Conservation (phyloP, 2,113 vertebrate genomes). For the Proteles cristata region DNA sequence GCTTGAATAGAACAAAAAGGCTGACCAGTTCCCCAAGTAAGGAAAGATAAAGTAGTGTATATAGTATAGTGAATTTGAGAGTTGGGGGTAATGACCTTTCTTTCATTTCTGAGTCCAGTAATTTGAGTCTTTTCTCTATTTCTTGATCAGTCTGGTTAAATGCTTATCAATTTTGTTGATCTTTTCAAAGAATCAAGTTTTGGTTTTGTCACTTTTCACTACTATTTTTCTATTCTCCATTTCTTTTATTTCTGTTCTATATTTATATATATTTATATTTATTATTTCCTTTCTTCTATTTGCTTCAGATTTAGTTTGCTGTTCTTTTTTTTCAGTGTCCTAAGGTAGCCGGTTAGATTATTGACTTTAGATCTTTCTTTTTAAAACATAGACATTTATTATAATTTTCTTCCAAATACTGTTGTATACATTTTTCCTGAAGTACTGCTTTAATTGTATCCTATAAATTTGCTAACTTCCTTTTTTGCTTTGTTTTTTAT, state of each 20-base stretch:
- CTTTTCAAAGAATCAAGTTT: neutral
- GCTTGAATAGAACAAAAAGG: neutral
- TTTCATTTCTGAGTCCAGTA: slow-evolving; percentile 1
- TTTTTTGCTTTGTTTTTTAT: slow-evolving; percentile 1
- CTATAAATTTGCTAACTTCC: neutral
- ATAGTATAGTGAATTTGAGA: neutral
- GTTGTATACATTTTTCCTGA: neutral
- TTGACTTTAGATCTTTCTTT: neutral
- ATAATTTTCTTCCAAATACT: neutral
- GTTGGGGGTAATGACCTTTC: neutral
- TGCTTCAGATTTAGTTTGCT: neutral
- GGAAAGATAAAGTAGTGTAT: neutral
- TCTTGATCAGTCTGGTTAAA: neutral
- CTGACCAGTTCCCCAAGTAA: neutral
- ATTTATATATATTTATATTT: neutral
- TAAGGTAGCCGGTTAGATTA: neutral
- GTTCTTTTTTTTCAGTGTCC: neutral
- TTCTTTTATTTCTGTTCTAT: neutral
- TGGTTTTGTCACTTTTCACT: neutral
- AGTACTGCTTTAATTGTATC: neutral
- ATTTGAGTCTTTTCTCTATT: neutral
- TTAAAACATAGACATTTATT: neutral
- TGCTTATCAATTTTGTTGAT: neutral
- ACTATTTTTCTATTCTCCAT: neutral
- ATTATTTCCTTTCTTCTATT: neutral